phyloP scores from a whole-genome alignment of 2,888 invertebrate genomes.

The Tethea ocularis region DNA sequence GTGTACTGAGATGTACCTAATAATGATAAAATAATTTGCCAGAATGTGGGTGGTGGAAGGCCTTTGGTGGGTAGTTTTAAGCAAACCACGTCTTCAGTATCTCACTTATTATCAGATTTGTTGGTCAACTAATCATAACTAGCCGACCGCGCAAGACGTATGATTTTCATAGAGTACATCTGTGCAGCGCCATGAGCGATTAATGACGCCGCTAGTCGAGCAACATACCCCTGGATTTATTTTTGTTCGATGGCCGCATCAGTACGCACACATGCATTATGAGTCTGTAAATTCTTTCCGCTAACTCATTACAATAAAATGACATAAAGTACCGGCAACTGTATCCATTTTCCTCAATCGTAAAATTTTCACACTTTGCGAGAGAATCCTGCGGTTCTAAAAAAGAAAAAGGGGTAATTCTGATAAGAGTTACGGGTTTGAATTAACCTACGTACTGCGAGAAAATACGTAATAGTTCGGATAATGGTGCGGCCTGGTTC shows the following conservation, averaged over 20 bases:
- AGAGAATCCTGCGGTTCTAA: constrained; percentile 30
- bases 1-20: no score
- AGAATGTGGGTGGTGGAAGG: not conserved
- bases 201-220: no score
- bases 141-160: no score
- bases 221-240: no score
- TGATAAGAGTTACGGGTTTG: constrained; percentile 42
- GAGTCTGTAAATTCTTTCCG: no score
- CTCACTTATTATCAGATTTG: no score
- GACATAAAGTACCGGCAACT: constrained; percentile 15
- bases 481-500: not conserved
- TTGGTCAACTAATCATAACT: no score
- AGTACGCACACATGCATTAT: no score
- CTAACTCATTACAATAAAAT: constrained; percentile 12
- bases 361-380: constrained; percentile 52
- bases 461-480: constrained; percentile 25
- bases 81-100: no score
- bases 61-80: not conserved
- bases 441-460: constrained; percentile 31
- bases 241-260: no score
- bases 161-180: no score
- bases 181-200: no score
- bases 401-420: constrained; percentile 16
- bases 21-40: not conserved
- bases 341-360: constrained; percentile 42